These are phyloP conservation scores for Varroa destructor DNA, from an alignment of 1,140 invertebrate genomes.

Conservation along the genomic window DNA sequence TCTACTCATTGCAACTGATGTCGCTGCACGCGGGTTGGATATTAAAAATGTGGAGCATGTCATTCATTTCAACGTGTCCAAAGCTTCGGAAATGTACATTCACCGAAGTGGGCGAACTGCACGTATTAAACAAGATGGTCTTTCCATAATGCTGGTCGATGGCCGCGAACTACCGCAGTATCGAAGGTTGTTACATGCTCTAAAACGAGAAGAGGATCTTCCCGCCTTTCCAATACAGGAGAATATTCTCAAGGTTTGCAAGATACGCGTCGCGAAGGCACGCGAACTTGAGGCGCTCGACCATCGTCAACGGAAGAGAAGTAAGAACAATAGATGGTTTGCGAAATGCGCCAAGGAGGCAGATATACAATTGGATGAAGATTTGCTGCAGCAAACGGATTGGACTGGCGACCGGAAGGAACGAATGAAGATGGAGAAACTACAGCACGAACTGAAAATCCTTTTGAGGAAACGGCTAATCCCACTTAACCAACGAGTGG, in stretches of 20 bases:
- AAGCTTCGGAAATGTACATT: slow-evolving; percentile 85
- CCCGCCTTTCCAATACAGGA: slow-evolving; percentile 64
- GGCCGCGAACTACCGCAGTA: slow-evolving; percentile 68
- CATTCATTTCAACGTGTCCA: slow-evolving; percentile 91
- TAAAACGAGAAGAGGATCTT: slow-evolving; percentile 61
- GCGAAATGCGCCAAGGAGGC: slow-evolving; percentile 65
- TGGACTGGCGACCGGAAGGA: slow-evolving; percentile 7
- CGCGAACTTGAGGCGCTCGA: slow-evolving; percentile 61
- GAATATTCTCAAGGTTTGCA: slow-evolving; percentile 51
- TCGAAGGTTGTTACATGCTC: slow-evolving; percentile 49
- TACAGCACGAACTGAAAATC: neutral
- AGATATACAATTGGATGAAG: slow-evolving; percentile 70
- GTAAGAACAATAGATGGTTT: slow-evolving; percentile 63
- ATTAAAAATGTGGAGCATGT: slow-evolving; percentile 87
- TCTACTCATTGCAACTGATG: slow-evolving; percentile 88
- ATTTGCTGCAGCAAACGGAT: slow-evolving; percentile 33
- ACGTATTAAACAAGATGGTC: slow-evolving; percentile 67
- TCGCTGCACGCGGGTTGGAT: slow-evolving; percentile 89
- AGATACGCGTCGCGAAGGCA: slow-evolving; percentile 59
- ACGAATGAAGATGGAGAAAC: neutral
- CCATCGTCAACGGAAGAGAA: slow-evolving; percentile 52
- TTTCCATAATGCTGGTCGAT: slow-evolving; percentile 81
- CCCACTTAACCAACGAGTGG: neutral
- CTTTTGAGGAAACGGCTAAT: neutral
- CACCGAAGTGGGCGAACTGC: slow-evolving; percentile 93